phyloP scores from a whole-genome alignment of 2,888 invertebrate species.

The Drosophila falleni region DNA sequence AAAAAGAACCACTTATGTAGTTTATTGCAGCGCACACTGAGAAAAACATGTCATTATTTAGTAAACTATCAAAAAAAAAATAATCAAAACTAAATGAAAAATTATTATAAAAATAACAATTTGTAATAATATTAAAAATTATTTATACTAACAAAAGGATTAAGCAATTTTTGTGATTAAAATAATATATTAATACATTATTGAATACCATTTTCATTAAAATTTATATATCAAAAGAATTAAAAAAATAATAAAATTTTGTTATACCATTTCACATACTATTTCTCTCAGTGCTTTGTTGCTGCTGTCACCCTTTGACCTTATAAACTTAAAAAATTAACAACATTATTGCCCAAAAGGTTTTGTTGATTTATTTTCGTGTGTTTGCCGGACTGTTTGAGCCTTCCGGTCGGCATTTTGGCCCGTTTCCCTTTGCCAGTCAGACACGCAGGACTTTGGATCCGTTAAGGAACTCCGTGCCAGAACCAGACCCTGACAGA shows the following conservation, averaged over 20 bases:
- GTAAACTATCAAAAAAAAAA: too few species aligned
- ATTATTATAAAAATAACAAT: too few species aligned
- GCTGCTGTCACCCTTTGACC: constrained; percentile 45
- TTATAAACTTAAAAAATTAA: constrained; percentile 79
- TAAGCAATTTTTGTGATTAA: too few species aligned
- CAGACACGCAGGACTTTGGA: constrained; percentile 35
- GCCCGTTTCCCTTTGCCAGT: neutral
- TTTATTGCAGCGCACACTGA: constrained; percentile 29
- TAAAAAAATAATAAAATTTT: too few species aligned
- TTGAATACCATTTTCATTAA: too few species aligned
- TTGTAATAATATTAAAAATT: too few species aligned
- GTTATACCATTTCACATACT: neutral
- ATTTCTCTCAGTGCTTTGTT: constrained; percentile 34
- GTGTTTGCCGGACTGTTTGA: constrained; percentile 45
- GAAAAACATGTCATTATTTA: too few species aligned
- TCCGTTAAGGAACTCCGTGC: constrained; percentile 9
- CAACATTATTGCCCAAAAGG: constrained; percentile 77
- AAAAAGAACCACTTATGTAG: constrained; percentile 9
- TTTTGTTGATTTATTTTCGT: constrained; percentile 61
- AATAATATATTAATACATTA: too few species aligned
- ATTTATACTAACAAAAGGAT: too few species aligned
- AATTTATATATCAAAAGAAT: too few species aligned
- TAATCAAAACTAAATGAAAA: too few species aligned
- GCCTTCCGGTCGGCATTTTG: constrained; percentile 27
- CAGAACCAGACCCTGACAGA: constrained; percentile 1